Evolutionary conservation across 2,113 vertebrate species (phyloP).

Genomic region (Pica pica): DNA sequence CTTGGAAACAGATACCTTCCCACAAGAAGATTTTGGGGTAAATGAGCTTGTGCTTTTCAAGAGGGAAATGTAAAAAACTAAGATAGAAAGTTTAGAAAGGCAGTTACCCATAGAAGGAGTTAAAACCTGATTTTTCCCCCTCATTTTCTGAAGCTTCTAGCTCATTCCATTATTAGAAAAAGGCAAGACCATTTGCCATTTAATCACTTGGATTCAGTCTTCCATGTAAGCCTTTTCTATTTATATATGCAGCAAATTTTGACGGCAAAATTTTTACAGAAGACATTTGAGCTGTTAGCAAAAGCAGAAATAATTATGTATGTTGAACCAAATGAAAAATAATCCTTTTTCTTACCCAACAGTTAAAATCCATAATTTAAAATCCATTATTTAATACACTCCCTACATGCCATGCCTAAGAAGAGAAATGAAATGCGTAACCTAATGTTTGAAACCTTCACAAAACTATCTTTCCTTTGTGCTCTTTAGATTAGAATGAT

Average conservation of each 20-base stretch:
- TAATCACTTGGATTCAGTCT: neutral
- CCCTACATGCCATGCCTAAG: too few relatives aligned
- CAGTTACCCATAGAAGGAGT: neutral
- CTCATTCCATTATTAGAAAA: neutral
- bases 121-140: fast-evolving
- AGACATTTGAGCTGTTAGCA: neutral
- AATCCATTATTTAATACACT: neutral
- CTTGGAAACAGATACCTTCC: neutral
- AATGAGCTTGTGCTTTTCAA: neutral
- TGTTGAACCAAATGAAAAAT: neutral
- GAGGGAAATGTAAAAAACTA: neutral
- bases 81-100: neutral
- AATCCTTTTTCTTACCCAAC: neutral
- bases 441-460: neutral
- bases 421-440: neutral
- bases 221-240: neutral
- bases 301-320: neutral
- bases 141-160: neutral
- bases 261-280: neutral
- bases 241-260: neutral
- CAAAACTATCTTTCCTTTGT: neutral
- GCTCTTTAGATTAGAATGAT: neutral
- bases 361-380: neutral
- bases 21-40: neutral
- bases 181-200: neutral